Evolutionary conservation across 2,113 vertebrate genomes (phyloP), one percentile per base, ranked within the genome.

Genomic region (Triplophysa siluroides): DNA sequence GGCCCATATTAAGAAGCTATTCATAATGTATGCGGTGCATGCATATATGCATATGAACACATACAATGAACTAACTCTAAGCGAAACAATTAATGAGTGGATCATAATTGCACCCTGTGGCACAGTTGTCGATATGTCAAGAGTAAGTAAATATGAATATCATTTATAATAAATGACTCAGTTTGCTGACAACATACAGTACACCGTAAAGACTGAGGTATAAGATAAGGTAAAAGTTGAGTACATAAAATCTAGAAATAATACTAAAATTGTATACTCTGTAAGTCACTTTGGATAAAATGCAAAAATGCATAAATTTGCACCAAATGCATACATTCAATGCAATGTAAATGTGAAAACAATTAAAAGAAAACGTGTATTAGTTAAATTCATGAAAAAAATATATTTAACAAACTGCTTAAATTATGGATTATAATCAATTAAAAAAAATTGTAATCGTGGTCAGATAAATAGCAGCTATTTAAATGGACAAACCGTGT

Each of bases 71-170:
- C 41, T 62, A 63, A 63, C 16, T 75, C 58, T 77, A 77, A 77
- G 43, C 29, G 74, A 77, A 77, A 65, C 74, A 77, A 77, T 77
- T 65, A 77, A 64, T 10, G 19, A 65, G 61, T 21, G 43, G 24
- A 45, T 33, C 62, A 65, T 76, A 65, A 76, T 54, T 76, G 74
- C 74, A 76, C 74, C 74, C 74, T 12, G 33, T 65, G 74, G 74
- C 45, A 29, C 23, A 29, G 52, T 50, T 76, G 62, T 52, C 61
- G 52, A 13, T 38, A 65, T 65, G 74, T 64, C 74, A 77, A 1
- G 50, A 52, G 62, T 76, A 76, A 54, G 61, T 76, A 65, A 76
- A 65, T 76, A 54, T 65, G 61, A 65, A 65, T 64, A 16, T 12
- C 43, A 65, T 64, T 76, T 50, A 74, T 13, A 61, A 24, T 24